phyloP scores from a whole-genome alignment of 92 coral and sea anemone genomes.

The Palythoa heliodiscus region DNA sequence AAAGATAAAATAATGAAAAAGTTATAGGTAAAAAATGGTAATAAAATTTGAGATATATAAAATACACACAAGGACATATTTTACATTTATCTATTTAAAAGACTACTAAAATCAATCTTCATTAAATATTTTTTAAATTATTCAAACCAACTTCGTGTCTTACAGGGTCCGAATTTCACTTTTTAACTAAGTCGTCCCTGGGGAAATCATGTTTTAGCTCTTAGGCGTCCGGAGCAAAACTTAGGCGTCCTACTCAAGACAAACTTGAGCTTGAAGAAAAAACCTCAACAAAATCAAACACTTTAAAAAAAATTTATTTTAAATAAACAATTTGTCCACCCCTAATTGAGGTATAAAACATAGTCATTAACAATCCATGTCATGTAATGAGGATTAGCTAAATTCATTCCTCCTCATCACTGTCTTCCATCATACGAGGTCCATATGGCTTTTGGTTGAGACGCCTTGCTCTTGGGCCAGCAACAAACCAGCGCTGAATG shows the following conservation, averaged over 20 bases:
- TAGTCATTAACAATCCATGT: conserved; percentile 23
- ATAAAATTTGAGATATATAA: no score
- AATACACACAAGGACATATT: no score
- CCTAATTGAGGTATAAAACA: conserved; percentile 21
- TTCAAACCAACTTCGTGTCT: no score
- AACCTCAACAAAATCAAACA: conserved; percentile 7
- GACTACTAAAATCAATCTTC: no score
- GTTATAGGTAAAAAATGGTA: no score
- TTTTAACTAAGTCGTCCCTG: conserved; percentile 10
- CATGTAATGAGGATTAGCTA: conserved; percentile 16
- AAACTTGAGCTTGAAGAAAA: conserved; percentile 7
- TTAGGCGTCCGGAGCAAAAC: conserved; percentile 18
- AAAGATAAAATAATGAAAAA: no score
- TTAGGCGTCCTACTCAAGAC: conserved; percentile 15
- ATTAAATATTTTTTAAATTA: no score
- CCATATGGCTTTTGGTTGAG: conserved; percentile 18
- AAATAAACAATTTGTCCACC: conserved; percentile 16
- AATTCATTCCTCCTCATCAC: conserved; percentile 13
- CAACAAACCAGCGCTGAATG: conserved; percentile 35
- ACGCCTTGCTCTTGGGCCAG: conserved; percentile 37
- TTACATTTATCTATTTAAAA: no score
- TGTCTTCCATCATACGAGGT: conserved; percentile 23
- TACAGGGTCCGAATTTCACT: neutral
- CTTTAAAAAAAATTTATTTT: neutral
- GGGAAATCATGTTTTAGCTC: neutral